Percentiles rank a stretch among this genome's conserved stretches.
phyloP scores from a whole-genome alignment of 2,113 vertebrate species.

The Psilopsiagon aymara region DNA sequence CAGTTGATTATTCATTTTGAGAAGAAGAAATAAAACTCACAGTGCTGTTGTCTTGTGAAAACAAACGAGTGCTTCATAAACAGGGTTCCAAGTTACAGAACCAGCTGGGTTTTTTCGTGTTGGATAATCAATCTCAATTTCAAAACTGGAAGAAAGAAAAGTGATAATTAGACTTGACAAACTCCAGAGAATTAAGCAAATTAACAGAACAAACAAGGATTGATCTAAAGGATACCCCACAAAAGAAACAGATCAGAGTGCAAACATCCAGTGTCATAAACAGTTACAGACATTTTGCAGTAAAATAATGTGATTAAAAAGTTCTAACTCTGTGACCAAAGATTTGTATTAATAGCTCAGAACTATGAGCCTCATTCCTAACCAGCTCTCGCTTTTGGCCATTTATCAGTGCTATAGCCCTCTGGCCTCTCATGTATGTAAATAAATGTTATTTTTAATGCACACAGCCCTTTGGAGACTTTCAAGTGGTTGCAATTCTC shows the following conservation, averaged over 20 bases:
- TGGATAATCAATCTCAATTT: conserved; percentile 48
- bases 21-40: conserved; percentile 31
- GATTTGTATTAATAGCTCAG: not conserved
- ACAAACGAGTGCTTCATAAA: not conserved
- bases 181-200: conserved; percentile 46
- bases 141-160: conserved; percentile 52
- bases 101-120: conserved; percentile 20
- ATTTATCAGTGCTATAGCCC: not conserved
- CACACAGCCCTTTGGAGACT: not conserved
- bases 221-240: not conserved
- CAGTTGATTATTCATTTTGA: not conserved
- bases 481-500: not conserved
- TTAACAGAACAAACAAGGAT: conserved; percentile 40
- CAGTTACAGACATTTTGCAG: not conserved
- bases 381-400: not conserved
- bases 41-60: not conserved
- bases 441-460: not conserved
- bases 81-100: conserved; percentile 43
- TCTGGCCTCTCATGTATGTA: not conserved
- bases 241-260: conserved; percentile 20
- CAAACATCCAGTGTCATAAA: conserved; percentile 10
- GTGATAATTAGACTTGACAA: conserved; percentile 36
- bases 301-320: not conserved
- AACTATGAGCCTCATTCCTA: not conserved
- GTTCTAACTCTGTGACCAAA: not conserved